Conservation (phyloP, 2,888 invertebrate species). For the Koerneria pararmatus region DNA sequence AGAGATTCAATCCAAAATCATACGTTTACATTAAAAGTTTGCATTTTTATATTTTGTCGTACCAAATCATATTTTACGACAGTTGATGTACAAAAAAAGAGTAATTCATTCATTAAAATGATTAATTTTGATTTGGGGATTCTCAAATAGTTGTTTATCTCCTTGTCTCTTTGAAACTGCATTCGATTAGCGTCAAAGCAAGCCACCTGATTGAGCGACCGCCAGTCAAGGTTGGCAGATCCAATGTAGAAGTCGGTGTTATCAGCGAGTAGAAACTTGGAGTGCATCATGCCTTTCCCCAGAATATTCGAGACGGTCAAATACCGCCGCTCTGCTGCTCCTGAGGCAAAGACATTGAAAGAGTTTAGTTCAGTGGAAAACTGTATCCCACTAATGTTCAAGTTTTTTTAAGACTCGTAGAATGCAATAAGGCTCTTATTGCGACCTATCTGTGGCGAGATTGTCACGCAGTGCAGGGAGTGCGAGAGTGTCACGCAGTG, state of each 20-base stretch:
- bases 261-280: slow-evolving; percentile 89
- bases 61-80: not conserved
- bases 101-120: not conserved
- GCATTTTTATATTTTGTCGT: not conserved
- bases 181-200: not conserved
- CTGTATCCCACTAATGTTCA: not conserved
- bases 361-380: not conserved
- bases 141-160: not conserved
- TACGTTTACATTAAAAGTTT: no score
- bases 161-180: not conserved
- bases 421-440: no score
- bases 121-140: not conserved
- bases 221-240: slow-evolving; percentile 94
- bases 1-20: no score
- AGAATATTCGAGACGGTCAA: slow-evolving; percentile 37
- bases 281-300: slow-evolving; percentile 69
- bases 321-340: slow-evolving; percentile 34
- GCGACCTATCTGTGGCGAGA: no score
- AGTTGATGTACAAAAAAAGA: not conserved
- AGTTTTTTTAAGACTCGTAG: no score
- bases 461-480: no score
- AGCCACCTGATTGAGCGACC: slow-evolving; percentile 81
- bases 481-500: no score
- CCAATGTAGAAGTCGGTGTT: slow-evolving; percentile 84
- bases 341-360: slow-evolving; percentile 20